A percentile compares a stretch with the other conserved stretches of the same genome.
phyloP scores from a whole-genome alignment of 2,888 invertebrate species.

The Apodemia duryi region DNA sequence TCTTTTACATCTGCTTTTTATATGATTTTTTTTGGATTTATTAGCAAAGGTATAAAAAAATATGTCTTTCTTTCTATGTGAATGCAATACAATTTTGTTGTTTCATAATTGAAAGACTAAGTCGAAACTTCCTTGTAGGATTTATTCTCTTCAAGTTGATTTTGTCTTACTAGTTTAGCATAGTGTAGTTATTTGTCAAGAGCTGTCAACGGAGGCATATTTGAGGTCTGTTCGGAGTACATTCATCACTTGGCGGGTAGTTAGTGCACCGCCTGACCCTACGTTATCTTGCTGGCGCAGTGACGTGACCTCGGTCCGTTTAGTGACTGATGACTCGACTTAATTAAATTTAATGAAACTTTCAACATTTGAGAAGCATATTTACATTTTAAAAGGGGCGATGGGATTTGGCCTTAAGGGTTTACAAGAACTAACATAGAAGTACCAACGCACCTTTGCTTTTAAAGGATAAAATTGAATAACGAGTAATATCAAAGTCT shows the following conservation, averaged over 20 bases:
- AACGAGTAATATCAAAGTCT: no score
- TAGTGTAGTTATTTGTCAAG: constrained; percentile 43
- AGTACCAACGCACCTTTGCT: no score
- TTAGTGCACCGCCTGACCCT: constrained; percentile 69
- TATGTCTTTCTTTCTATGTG: no score
- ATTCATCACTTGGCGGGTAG: constrained; percentile 65
- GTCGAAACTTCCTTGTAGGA: no score
- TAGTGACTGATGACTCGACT: constrained; percentile 74
- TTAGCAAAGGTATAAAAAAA: no score
- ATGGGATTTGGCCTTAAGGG: constrained; percentile 9
- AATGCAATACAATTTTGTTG: no score
- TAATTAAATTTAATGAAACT: constrained; percentile 73
- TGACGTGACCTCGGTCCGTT: constrained; percentile 58
- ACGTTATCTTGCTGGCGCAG: constrained; percentile 70
- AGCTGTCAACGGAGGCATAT: constrained; percentile 62
- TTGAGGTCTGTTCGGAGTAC: constrained; percentile 72
- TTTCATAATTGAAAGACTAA: no score
- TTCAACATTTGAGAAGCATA: constrained; percentile 33
- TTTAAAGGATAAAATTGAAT: no score
- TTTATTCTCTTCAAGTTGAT: not conserved
- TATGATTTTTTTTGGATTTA: no score
- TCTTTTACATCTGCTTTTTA: no score
- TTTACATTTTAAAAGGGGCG: constrained; percentile 18
- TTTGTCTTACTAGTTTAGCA: constrained; percentile 7
- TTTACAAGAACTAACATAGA: not conserved